Evolutionary conservation across 2,888 invertebrate genomes (phyloP).

Genomic region (Sphaerophoria rueppellii): DNA sequence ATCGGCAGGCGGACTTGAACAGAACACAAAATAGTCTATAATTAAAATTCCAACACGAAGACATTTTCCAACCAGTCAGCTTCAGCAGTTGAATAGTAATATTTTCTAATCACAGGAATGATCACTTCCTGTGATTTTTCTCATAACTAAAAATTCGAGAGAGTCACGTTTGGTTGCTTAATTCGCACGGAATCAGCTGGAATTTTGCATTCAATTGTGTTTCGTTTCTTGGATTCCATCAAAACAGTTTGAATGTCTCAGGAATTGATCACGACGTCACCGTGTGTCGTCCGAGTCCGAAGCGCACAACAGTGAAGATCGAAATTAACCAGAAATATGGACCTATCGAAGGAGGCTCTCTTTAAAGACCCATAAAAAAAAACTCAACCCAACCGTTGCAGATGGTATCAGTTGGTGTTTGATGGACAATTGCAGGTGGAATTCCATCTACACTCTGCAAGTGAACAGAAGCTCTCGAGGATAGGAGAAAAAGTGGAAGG

Average conservation of each 20-base stretch:
- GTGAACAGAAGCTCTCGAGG: conserved; percentile 9
- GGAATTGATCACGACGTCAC: conserved; percentile 32
- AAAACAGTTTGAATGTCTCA: conserved; percentile 2
- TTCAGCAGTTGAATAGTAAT: background rate
- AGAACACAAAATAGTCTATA: conserved; percentile 25
- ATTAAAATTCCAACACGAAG: conserved; percentile 65
- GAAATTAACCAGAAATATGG: conserved; percentile 63
- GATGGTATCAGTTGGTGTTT: conserved; percentile 60
- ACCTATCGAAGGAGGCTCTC: conserved; percentile 50
- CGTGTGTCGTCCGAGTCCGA: background rate
- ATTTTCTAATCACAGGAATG: conserved; percentile 38
- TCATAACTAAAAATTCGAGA: conserved; percentile 14
- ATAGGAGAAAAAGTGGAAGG: conserved; percentile 22
- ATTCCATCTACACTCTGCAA: conserved; percentile 4
- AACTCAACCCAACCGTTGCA: conserved; percentile 5
- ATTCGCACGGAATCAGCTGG: conserved; percentile 44
- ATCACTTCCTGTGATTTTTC: conserved; percentile 12
- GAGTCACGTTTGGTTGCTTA: conserved; percentile 61
- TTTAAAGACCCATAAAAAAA: conserved; percentile 10
- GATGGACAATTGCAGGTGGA: conserved; percentile 61
- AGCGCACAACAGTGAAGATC: conserved; percentile 15
- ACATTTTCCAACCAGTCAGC: background rate
- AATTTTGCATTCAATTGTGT: conserved; percentile 54
- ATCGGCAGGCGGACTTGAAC: too few species aligned
- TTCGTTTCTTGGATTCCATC: conserved; percentile 3